These are phyloP conservation scores for Microtus richardsoni DNA, from an alignment of 2,113 vertebrate genomes.

Conservation along the genomic window DNA sequence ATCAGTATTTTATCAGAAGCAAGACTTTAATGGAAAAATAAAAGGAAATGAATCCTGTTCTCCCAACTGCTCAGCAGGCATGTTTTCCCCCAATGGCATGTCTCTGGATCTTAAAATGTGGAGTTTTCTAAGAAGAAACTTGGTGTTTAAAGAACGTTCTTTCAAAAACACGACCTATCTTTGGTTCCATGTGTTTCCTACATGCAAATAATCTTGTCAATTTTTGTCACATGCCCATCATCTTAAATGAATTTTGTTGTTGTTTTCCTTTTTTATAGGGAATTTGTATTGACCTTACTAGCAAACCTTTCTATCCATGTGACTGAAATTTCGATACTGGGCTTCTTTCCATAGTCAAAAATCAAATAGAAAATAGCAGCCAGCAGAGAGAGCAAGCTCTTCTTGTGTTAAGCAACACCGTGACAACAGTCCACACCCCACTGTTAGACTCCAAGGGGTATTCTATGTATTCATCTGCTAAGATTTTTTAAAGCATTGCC, in stretches of 20 bases:
- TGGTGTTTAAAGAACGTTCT: slow-evolving; percentile 35
- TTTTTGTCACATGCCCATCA: slow-evolving; percentile 20
- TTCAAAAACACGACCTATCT: slow-evolving; percentile 32
- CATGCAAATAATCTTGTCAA: slow-evolving; percentile 24
- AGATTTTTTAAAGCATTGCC: not conserved
- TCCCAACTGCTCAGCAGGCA: slow-evolving; percentile 12
- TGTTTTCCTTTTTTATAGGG: not conserved
- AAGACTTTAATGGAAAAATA: slow-evolving; percentile 73
- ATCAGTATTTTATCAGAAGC: slow-evolving; percentile 81
- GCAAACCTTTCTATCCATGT: not conserved
- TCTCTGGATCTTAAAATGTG: slow-evolving; percentile 55
- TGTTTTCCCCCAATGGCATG: not conserved
- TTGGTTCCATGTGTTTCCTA: not conserved
- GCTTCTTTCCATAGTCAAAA: not conserved
- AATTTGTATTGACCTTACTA: slow-evolving; percentile 22
- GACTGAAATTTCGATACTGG: slow-evolving; percentile 15
- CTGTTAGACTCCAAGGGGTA: not conserved
- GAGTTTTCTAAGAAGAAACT: slow-evolving; percentile 45
- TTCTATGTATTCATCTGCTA: not conserved
- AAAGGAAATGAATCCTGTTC: slow-evolving; percentile 71
- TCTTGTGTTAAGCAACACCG: not conserved
- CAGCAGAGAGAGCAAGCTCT: not conserved
- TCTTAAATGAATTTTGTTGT: not conserved
- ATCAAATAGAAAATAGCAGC: slow-evolving; percentile 15
- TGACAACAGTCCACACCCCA: not conserved